These are phyloP conservation scores for Eutolmus rufibarbis DNA, from an alignment of 2,888 invertebrate species.

Conservation along the genomic window DNA sequence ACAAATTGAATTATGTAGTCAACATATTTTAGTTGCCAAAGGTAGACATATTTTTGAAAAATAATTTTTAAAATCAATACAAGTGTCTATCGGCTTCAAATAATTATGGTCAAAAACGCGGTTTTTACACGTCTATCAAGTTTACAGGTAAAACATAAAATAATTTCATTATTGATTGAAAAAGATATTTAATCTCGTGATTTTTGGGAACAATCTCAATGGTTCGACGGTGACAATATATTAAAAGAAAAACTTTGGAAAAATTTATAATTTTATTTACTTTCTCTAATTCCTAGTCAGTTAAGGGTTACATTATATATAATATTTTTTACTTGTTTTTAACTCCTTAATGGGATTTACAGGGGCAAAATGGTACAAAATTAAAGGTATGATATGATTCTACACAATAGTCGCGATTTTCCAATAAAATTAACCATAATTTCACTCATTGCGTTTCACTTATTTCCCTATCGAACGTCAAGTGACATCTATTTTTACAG, in stretches of 20 bases:
- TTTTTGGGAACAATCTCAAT: no score
- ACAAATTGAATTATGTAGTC: neutral
- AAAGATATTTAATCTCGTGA: no score
- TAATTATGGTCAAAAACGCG: no score
- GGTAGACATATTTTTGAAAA: neutral
- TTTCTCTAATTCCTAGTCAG: conserved; percentile 11
- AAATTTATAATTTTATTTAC: conserved; percentile 20
- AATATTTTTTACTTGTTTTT: neutral
- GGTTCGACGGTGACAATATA: neutral
- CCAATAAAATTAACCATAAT: neutral
- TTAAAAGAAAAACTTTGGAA: neutral
- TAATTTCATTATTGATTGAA: no score
- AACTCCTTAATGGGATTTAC: neutral
- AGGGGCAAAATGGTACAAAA: conserved; percentile 29
- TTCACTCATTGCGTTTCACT: neutral
- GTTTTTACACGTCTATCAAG: neutral
- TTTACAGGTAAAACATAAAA: no score
- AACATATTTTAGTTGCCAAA: neutral
- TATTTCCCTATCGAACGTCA: neutral
- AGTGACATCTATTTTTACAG: neutral
- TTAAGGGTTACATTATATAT: neutral
- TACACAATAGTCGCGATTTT: conserved; percentile 17
- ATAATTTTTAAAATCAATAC: neutral
- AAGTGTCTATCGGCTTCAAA: neutral
- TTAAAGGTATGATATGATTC: conserved; percentile 33